Evolutionary conservation across 2,113 vertebrate species (phyloP).

Genomic region (Gracilinanus agilis): DNA sequence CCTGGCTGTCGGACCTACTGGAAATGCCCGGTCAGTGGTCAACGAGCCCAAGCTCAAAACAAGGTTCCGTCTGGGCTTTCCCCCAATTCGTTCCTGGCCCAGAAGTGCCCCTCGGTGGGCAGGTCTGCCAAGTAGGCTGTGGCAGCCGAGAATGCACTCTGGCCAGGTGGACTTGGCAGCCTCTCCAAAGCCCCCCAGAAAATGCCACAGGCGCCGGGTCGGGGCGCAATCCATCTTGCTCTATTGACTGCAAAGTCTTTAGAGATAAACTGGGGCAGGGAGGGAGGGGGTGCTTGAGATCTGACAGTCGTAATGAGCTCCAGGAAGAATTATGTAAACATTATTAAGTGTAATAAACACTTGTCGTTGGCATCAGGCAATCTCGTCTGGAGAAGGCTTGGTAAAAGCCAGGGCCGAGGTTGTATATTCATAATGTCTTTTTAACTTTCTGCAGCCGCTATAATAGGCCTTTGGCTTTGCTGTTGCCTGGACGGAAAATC

Average conservation of each 20-base stretch:
- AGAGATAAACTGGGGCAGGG: slow-evolving; percentile 75
- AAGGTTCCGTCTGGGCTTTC: too few relatives aligned
- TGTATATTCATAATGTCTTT: slow-evolving; percentile 86
- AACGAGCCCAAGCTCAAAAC: not conserved
- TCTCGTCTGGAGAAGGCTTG: slow-evolving; percentile 80
- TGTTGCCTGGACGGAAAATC: slow-evolving; percentile 84
- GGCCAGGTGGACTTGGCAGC: slow-evolving; percentile 51
- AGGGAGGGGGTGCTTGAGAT: slow-evolving; percentile 74
- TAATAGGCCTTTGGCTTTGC: slow-evolving; percentile 84
- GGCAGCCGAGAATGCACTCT: not conserved
- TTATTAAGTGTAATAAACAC: slow-evolving; percentile 88
- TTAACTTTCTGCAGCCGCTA: slow-evolving; percentile 86
- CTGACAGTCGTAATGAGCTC: slow-evolving; percentile 85
- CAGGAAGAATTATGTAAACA: slow-evolving; percentile 86
- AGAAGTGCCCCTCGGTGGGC: not conserved
- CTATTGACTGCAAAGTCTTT: slow-evolving; percentile 69
- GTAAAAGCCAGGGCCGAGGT: slow-evolving; percentile 79
- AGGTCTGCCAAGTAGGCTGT: not conserved
- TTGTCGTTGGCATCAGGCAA: slow-evolving; percentile 79
- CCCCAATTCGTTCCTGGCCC: not conserved
- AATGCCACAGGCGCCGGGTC: not conserved
- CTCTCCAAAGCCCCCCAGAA: slow-evolving; percentile 4
- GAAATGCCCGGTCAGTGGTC: not conserved
- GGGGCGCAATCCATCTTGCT: slow-evolving; percentile 58
- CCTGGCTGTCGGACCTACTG: not conserved